Evolutionary conservation across 1,140 invertebrate species (phyloP).

Genomic region (Phocides pigmalion): DNA sequence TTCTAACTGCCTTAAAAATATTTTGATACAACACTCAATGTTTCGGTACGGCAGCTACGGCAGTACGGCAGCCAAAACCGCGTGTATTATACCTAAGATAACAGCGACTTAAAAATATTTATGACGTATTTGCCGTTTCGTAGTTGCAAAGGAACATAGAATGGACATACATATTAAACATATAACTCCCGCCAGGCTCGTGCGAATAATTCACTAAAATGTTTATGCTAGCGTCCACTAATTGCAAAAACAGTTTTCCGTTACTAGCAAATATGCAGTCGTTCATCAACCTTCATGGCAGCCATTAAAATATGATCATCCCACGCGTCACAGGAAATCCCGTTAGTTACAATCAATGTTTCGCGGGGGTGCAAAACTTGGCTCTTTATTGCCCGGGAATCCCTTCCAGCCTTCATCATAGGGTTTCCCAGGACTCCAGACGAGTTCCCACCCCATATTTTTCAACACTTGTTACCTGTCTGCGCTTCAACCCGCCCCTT

Average conservation of each 20-base stretch:
- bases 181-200: too few relatives aligned
- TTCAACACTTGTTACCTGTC: slow-evolving; percentile 56
- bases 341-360: slow-evolving; percentile 59
- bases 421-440: slow-evolving; percentile 65
- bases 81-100: too few relatives aligned
- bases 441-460: slow-evolving; percentile 47
- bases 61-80: too few relatives aligned
- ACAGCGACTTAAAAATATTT: too few relatives aligned
- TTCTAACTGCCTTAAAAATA: too few relatives aligned
- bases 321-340: slow-evolving; percentile 66
- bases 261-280: background rate
- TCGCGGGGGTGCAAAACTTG: slow-evolving; percentile 50
- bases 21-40: too few relatives aligned
- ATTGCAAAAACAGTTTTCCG: background rate
- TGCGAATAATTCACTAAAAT: too few relatives aligned
- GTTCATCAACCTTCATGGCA: background rate
- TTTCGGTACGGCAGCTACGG: too few relatives aligned
- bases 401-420: slow-evolving; percentile 69
- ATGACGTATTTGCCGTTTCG: too few relatives aligned
- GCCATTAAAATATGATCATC: slow-evolving; percentile 30
- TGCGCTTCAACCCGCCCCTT: slow-evolving; percentile 38
- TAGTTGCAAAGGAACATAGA: too few relatives aligned
- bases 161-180: too few relatives aligned
- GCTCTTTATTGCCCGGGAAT: slow-evolving; percentile 56
- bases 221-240: too few relatives aligned